Conservation (phyloP, 2,113 vertebrate genomes). For the Oreochromis aureus region DNA sequence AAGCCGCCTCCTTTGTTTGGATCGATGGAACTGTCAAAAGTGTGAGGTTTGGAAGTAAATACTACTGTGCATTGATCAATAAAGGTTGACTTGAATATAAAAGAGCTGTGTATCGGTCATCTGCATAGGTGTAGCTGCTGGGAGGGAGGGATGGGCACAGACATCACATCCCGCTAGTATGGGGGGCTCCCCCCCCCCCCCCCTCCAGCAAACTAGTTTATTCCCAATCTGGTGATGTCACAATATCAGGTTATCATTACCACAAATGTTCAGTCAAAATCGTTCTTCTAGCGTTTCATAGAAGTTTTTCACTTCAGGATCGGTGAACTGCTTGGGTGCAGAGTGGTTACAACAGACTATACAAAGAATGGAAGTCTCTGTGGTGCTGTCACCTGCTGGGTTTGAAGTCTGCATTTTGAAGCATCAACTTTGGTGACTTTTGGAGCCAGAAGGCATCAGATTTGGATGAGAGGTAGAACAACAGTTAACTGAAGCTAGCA, state of each 20-base stretch:
- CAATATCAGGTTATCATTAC: neutral
- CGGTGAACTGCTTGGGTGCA: neutral
- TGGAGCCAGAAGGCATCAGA: neutral
- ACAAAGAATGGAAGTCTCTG: neutral
- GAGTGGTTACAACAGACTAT: neutral
- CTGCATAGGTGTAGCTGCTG: neutral
- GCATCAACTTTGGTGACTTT: neutral
- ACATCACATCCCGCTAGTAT: neutral
- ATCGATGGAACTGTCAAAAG: constrained; percentile 54
- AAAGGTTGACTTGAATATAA: constrained; percentile 48
- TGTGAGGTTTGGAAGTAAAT: constrained; percentile 41
- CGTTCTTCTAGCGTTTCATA: neutral
- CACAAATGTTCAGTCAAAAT: neutral
- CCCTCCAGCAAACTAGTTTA: neutral
- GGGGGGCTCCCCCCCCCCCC: accelerated
- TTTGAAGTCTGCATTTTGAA: neutral
- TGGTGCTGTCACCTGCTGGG: neutral
- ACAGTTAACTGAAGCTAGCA: neutral
- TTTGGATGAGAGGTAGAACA: neutral
- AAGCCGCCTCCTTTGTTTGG: constrained; percentile 36
- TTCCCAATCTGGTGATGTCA: neutral
- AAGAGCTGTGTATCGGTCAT: constrained; percentile 26
- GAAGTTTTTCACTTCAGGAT: neutral
- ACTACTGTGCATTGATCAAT: constrained; percentile 54
- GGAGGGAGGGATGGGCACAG: neutral